phyloP scores from a whole-genome alignment of 2,113 vertebrate genomes.

The Aptenodytes patagonicus region DNA sequence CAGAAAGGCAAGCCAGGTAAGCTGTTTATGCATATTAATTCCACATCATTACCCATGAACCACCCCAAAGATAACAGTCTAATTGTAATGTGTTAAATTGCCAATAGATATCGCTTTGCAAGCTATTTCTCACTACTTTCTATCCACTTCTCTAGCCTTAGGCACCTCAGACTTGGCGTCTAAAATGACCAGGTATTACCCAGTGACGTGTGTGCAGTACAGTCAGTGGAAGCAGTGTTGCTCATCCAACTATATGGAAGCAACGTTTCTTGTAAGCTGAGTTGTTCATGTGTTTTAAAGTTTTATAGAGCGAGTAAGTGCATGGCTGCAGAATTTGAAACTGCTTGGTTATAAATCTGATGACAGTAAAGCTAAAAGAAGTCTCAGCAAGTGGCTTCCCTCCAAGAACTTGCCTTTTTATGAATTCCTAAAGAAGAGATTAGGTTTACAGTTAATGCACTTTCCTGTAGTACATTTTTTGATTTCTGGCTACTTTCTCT shows the following conservation, averaged over 20 bases:
- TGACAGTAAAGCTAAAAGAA: constrained; percentile 13
- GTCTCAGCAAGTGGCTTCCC: not conserved
- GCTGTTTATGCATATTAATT: not conserved
- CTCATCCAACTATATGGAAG: not conserved
- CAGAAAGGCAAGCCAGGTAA: not conserved
- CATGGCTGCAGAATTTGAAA: constrained; percentile 40
- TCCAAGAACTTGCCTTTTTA: not conserved
- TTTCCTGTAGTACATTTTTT: not conserved
- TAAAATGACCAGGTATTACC: not conserved
- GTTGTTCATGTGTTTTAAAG: constrained; percentile 47
- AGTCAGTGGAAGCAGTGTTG: not conserved
- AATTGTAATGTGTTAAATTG: not conserved
- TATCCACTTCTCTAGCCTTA: not conserved
- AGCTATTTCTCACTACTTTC: not conserved
- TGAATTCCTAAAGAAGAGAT: constrained; percentile 5
- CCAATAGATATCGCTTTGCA: not conserved
- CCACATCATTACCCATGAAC: constrained; percentile 9
- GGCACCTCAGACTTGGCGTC: not conserved
- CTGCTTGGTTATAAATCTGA: constrained; percentile 43
- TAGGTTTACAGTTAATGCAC: not conserved
- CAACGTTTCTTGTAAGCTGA: not conserved
- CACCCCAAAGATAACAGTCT: constrained; percentile 15
- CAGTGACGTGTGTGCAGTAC: not conserved
- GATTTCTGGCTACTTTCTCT: not conserved
- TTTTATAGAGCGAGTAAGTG: constrained; percentile 11